Evolutionary conservation across 2,888 invertebrate genomes (phyloP).

Genomic region (Drosophila pseudotalamancana): DNA sequence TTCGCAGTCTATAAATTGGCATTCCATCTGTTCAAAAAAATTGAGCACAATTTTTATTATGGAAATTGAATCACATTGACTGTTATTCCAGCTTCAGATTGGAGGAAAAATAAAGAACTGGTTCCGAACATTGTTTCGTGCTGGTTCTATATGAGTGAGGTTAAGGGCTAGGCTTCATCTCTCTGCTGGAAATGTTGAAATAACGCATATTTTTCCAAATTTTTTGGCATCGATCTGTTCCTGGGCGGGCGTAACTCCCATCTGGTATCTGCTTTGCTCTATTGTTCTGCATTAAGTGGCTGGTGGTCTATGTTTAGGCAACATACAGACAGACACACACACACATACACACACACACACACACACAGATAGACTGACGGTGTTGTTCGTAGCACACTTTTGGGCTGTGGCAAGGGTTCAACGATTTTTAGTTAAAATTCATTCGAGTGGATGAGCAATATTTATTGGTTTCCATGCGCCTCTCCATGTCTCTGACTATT

Average conservation of each 20-base stretch:
- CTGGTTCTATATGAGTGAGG: too few species aligned
- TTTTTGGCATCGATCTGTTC: constrained; percentile 48
- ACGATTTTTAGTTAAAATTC: constrained; percentile 77
- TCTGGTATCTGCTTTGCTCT: constrained; percentile 7
- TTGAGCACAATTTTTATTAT: too few species aligned
- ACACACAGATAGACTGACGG: neutral
- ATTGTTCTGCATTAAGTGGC: constrained; percentile 20
- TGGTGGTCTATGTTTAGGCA: constrained; percentile 36
- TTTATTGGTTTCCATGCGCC: constrained; percentile 78
- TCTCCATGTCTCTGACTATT: constrained; percentile 22
- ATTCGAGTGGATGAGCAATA: constrained; percentile 81
- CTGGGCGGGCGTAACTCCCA: constrained; percentile 6
- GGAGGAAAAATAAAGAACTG: too few species aligned
- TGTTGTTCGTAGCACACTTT: constrained; percentile 33
- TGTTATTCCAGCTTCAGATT: too few species aligned
- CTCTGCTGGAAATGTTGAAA: constrained; percentile 46
- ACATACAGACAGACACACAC: constrained; percentile 4
- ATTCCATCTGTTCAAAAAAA: too few species aligned
- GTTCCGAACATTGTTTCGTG: too few species aligned
- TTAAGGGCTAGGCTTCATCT: too few species aligned
- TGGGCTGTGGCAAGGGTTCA: constrained; percentile 65
- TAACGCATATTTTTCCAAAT: too few species aligned
- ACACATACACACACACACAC: constrained; percentile 6
- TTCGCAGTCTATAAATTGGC: too few species aligned
- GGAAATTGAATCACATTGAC: too few species aligned